Evolutionary conservation across 1,140 invertebrate species (phyloP), one percentile per base, ranked within the genome.

Genomic region (Campoletis sonorensis): DNA sequence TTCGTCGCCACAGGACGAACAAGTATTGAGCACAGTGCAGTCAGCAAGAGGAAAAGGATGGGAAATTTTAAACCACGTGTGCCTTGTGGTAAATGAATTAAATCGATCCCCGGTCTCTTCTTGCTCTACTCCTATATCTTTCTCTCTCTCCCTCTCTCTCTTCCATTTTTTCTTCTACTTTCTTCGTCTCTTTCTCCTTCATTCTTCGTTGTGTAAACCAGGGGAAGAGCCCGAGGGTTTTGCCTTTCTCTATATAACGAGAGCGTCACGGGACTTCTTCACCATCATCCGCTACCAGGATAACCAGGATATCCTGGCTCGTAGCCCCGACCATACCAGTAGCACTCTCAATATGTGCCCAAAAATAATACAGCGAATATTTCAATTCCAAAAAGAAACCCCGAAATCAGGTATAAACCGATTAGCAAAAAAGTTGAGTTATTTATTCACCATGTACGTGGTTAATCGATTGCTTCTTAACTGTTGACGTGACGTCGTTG

Each of bases 31-130:
- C 33, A 30, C 49, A 75, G 49, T 27, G 15, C 49, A 54, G 21
- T 0, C 27, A 23, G 26, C 27, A 16, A 77, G 54, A 64, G 27
- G 54, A 40, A 58, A 37, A 49, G 54, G 18, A 58, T 37, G 21
- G 75, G 21, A 23, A 79, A 75, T 76, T 61, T 73, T 79, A 78
- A 72, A 72, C 81, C 76, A 72, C 81, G 82, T 82, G 82, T 81
- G 80, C 79, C 82, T 78, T 27, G 75, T 30, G 40, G 82, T 86
- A 86, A 87, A 85, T 86, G 86, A 87, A 87, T 86, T 87, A 87
- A 87, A 82, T 73, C 84, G 68, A 79, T 81, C 86, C 83, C 81
- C 82, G 23, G 16, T 33, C n/a, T n/a, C n/a, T n/a, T n/a, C 67
- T 70, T 33, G 15, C 67, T 33, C 67, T 70, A 64, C 27, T 23